These are phyloP conservation scores for Drosophila anceps DNA, from an alignment of 2,888 invertebrate species.

Conservation along the genomic window DNA sequence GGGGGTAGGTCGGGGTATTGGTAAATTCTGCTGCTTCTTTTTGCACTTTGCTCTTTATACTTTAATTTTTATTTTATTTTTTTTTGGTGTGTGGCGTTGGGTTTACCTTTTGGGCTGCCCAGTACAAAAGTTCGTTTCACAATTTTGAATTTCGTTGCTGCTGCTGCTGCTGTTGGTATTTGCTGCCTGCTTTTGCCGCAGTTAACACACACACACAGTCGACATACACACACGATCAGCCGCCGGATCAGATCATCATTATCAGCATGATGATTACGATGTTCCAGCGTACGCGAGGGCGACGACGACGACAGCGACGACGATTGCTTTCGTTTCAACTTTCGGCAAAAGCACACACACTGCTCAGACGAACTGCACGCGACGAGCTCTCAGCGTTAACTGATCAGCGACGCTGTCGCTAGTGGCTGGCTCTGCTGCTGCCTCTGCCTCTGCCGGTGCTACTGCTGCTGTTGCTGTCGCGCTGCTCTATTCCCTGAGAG, in stretches of 20 bases:
- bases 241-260: constrained; percentile 65
- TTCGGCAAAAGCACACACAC: constrained; percentile 54
- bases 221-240: constrained; percentile 59
- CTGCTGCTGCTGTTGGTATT: constrained; percentile 22
- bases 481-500: constrained; percentile 25
- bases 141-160: constrained; percentile 51
- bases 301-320: constrained; percentile 51
- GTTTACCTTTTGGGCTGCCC: constrained; percentile 47
- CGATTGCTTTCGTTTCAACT: constrained; percentile 58
- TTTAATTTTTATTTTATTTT: no score
- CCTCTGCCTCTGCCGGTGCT: background rate
- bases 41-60: constrained; percentile 56
- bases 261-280: constrained; percentile 36
- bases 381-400: constrained; percentile 64
- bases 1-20: constrained; percentile 45
- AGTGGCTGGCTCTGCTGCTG: background rate
- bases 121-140: constrained; percentile 54
- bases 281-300: constrained; percentile 51
- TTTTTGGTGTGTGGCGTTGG: constrained; percentile 18
- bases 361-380: constrained; percentile 55
- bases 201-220: constrained; percentile 47
- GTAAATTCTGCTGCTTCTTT: constrained; percentile 56
- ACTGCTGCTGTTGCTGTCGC: constrained; percentile 4
- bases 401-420: constrained; percentile 47
- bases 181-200: constrained; percentile 57